A percentile compares a stretch with the other conserved stretches of the same genome.
Evolutionary conservation across 2,888 invertebrate genomes (phyloP).

Genomic region (Priocnemis perturbator): DNA sequence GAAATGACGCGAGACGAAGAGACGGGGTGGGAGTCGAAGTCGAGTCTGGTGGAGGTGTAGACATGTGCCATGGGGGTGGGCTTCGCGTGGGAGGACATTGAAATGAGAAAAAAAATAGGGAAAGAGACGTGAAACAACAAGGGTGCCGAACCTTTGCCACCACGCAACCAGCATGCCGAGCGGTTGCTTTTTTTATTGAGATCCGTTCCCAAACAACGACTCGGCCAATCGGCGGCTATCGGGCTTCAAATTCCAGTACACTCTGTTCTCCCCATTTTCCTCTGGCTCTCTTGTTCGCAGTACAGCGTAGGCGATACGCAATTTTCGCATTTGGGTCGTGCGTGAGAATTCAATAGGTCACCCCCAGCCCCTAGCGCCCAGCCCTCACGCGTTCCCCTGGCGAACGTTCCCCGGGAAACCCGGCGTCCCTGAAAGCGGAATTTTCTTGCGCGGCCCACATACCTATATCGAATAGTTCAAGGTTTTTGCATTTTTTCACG

Average conservation of each 20-base stretch:
- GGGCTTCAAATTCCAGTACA: constrained; percentile 5
- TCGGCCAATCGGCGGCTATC: constrained; percentile 14
- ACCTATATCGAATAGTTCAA: constrained; percentile 26
- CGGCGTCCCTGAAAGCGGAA: no score
- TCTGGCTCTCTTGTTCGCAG: constrained; percentile 6
- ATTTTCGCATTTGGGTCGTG: constrained; percentile 19
- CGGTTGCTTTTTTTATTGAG: constrained; percentile 9
- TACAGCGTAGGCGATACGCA: constrained; percentile 1
- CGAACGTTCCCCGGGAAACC: no score
- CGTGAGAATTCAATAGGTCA: constrained; percentile 39
- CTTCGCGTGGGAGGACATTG: no score
- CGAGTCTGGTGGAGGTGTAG: no score
- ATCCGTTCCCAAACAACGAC: constrained; percentile 6
- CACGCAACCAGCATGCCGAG: background rate
- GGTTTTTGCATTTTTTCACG: constrained; percentile 27
- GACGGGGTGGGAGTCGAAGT: background rate
- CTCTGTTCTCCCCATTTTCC: background rate
- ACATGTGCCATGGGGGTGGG: background rate
- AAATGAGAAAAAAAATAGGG: constrained; percentile 1
- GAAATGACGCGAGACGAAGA: background rate
- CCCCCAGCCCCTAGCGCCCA: constrained; percentile 6
- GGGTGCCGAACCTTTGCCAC: no score
- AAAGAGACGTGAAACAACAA: background rate
- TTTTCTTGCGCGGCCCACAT: background rate
- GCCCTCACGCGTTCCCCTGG: no score